Base-by-base conservation (phyloP, 2,888 invertebrate genomes). In the Aethes cnicana region DNA sequence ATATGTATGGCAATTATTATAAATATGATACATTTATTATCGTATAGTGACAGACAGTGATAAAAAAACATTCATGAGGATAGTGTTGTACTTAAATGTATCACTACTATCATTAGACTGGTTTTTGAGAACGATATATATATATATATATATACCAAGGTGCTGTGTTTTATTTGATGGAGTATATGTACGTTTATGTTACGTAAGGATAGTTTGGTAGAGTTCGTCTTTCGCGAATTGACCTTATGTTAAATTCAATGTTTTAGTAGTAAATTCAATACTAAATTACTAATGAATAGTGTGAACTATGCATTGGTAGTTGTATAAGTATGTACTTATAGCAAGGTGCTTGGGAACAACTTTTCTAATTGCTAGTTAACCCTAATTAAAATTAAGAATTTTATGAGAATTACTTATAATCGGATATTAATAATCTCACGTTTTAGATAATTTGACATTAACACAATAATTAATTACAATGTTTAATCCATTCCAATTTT, bases 271-370 rank as follows among this genome's bases (percentile, higher is more conserved):
- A n/a, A n/a, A n/a, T n/a, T n/a, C n/a, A n/a, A n/a, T n/a, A n/a
- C n/a, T n/a, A n/a, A 17, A 44, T 33, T 54, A 53, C 43, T 36
- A 43, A 47, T 54, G 16, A 47, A 43, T 54, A 55, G 56, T 61
- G 62, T 58, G 58, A 61, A 62, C 42, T 41, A 44, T 53, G 30
- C 25, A 37, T 39, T 43, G 36, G 26, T 55, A 56, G 54, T 47
- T 50, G n/a, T n/a, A n/a, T n/a, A n/a, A n/a, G n/a, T n/a, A n/a
- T n/a, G n/a, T n/a, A n/a, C n/a, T 60, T 56, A 56, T 49, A 56
- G 48, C 48, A 62, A 58, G 75, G 75, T 74, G 74, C 68, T 73
- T 68, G 75, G 70, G 66, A 68, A 62, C 59, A 67, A 48, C 54
- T 21, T 46, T 21, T 44, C 28, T 53, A 41, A 47, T 49, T 25